Base-by-base conservation (phyloP, 1,140 invertebrate genomes). In the Drosophila erecta region DNA sequence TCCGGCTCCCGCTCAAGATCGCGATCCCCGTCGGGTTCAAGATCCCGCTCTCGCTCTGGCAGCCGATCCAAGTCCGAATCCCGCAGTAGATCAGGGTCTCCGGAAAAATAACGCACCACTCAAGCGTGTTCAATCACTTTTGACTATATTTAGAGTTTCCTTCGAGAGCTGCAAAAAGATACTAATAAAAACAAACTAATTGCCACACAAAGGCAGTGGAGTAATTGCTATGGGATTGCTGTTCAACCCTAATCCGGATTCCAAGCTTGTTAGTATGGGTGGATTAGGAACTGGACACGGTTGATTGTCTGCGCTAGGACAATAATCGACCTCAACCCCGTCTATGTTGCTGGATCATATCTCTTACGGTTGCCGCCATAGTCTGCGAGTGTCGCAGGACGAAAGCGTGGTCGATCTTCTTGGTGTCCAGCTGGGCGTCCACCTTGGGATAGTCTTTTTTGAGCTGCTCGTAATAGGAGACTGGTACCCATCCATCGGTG, bases 401-500 rank as follows among this genome's bases (percentile, higher is more conserved):
- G 94, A 97, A 98, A 2, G 96, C 94, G 92, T 98, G 97, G 24
- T 94, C 92, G 81, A 95, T 94, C 15, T 94, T 93, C 53, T 94
- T 90, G n/a, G 93, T 93, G 81, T 95, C 96, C 14, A 97, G 78
- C 62, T 94, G 89, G 12, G 95, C 94, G 67, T 96, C 93, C 8
- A 95, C 91, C 56, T 94, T 80, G 1, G 96, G 95, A 80, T 95
- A 93, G 27, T 92, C 92, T 14, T 90, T 66, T 64, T 93, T 94
- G 37, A 97, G 91, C 44, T 95, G 93, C 22, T 94, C 85, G 79
- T 94, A 96, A 85, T 95, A 96, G 53, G 93, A 86, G 2, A 94
- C 65, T 0, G 96, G 96, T 60, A 95, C 95, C 97, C 97, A 98
- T 1, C 93, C 93, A 91, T 98, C 97, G 7, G 84, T 94, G 7